These are phyloP conservation scores for Dioctria linearis DNA, from an alignment of 2,888 invertebrate species.

Conservation along the genomic window DNA sequence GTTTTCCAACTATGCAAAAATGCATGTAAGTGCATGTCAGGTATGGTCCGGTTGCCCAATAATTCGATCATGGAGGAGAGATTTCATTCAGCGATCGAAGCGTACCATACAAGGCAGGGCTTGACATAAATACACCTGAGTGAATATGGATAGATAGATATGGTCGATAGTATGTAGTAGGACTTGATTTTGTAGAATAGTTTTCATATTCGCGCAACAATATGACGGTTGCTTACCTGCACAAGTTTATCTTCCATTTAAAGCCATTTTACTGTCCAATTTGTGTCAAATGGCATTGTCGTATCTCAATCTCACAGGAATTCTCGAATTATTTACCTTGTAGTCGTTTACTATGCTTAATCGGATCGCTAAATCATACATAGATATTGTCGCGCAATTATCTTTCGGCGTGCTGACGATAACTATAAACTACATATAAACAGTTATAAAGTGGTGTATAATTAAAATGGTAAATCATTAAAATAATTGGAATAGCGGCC, in stretches of 20 bases:
- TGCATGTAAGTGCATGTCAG: conserved; percentile 16
- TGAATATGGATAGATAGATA: conserved; percentile 14
- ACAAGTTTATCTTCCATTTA: conserved; percentile 18
- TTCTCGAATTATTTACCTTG: not conserved
- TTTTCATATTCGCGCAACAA: conserved; percentile 30
- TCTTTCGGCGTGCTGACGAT: not conserved
- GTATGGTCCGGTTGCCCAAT: conserved; percentile 30
- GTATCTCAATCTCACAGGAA: conserved; percentile 16
- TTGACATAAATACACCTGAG: conserved; percentile 4
- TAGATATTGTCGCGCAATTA: conserved; percentile 9
- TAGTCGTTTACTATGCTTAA: not conserved
- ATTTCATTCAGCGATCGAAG: conserved; percentile 18
- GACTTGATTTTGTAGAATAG: conserved; percentile 2
- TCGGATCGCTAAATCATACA: conserved; percentile 13
- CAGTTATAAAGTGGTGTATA: not conserved
- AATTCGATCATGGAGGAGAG: conserved; percentile 27
- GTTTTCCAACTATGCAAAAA: conserved; percentile 17
- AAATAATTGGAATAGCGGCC: not conserved
- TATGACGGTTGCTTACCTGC: conserved; percentile 14
- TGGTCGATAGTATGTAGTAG: not conserved
- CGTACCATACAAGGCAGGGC: conserved; percentile 13
- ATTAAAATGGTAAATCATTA: conserved; percentile 28
- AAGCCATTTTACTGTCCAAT: conserved; percentile 11
- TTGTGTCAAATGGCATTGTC: conserved; percentile 34
- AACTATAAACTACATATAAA: not conserved